Percentiles rank a stretch among this genome's conserved stretches.
phyloP scores from a whole-genome alignment of 2,797 vertebrate species.

The Sebastes itinus region DNA sequence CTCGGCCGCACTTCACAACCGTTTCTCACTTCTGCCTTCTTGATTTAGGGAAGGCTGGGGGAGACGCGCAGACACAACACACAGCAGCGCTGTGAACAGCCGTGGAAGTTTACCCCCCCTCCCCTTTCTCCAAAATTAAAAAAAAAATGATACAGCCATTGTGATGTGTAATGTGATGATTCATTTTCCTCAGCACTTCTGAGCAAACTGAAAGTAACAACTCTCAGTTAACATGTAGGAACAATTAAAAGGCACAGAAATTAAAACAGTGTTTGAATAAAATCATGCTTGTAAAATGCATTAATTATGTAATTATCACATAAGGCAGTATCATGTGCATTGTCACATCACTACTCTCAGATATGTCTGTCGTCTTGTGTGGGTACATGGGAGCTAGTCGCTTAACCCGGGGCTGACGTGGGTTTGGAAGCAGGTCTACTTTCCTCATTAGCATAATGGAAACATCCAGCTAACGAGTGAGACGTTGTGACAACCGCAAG shows the following conservation, averaged over 20 bases:
- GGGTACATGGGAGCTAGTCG: background rate
- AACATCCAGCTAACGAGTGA: constrained; percentile 54
- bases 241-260: background rate
- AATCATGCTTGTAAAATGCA: background rate
- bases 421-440: constrained; percentile 49
- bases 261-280: background rate
- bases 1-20: constrained; percentile 80
- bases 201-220: constrained; percentile 61
- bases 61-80: constrained; percentile 62
- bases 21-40: constrained; percentile 90
- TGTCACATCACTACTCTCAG: background rate
- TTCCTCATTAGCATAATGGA: constrained; percentile 65
- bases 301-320: background rate
- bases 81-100: constrained; percentile 7
- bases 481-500: constrained; percentile 37
- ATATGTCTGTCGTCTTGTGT: background rate
- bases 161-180: constrained; percentile 51
- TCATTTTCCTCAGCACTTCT: constrained; percentile 58
- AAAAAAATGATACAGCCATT: constrained; percentile 22
- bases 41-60: constrained; percentile 72
- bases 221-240: background rate
- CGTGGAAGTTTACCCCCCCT: background rate
- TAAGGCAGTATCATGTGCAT: background rate
- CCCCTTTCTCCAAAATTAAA: background rate
- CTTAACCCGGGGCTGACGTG: background rate